phyloP scores from a whole-genome alignment of 2,113 vertebrate species.

The Gallinago paraguaiae region DNA sequence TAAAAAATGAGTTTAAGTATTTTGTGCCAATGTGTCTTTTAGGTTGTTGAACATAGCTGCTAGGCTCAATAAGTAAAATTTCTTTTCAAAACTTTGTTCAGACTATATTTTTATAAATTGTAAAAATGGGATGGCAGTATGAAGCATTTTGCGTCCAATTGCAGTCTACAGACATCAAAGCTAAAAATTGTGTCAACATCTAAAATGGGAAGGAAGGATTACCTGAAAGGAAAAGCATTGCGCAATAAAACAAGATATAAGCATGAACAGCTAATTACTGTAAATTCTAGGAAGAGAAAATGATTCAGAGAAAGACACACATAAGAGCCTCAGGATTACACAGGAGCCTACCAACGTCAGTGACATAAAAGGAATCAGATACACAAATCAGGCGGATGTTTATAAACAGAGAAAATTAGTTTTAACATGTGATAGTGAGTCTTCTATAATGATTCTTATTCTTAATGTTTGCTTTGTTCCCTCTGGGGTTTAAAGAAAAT shows the following conservation, averaged over 20 bases:
- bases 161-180: slow-evolving; percentile 9
- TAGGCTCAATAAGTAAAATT: neutral
- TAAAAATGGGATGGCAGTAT: neutral
- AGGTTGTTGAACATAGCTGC: neutral
- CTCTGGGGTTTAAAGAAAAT: neutral
- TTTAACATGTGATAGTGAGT: neutral
- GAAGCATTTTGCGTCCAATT: neutral
- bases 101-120: neutral
- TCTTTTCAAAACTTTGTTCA: neutral
- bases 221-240: neutral
- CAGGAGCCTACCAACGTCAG: neutral
- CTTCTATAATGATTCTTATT: neutral
- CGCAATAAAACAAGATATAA: neutral
- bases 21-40: neutral
- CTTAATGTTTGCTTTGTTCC: neutral
- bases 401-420: neutral
- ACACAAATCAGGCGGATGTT: neutral
- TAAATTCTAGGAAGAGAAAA: slow-evolving; percentile 1
- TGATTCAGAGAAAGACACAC: neutral
- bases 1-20: neutral
- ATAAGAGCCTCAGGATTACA: neutral
- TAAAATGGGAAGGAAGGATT: neutral
- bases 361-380: neutral
- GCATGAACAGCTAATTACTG: slow-evolving; percentile 10
- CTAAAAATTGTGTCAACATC: neutral